A percentile compares a stretch with the other conserved stretches of the same genome.
Conservation (phyloP, 2,113 vertebrate genomes). For the Channa maculata region DNA sequence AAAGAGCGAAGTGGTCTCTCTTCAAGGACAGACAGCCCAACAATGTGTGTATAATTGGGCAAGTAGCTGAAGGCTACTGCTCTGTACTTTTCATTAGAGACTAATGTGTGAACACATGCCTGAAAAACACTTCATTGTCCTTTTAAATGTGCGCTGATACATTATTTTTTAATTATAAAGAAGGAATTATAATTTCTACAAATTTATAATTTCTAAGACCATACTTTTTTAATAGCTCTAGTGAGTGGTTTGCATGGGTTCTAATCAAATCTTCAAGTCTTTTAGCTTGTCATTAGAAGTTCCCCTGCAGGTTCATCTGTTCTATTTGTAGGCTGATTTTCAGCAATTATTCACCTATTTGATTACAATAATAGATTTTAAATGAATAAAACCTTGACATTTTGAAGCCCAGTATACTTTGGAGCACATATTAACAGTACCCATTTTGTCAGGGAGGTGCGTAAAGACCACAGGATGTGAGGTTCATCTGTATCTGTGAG, state of each 20-base stretch:
- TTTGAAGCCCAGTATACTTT: constrained; percentile 1
- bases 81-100: neutral
- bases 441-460: neutral
- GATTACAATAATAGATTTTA: constrained; percentile 10
- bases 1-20: no score
- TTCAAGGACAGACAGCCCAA: no score
- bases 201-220: neutral
- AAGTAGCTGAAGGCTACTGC: neutral
- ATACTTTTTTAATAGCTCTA: neutral
- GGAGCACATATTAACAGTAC: neutral
- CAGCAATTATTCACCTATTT: neutral
- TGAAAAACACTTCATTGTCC: neutral
- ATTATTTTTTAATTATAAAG: no score
- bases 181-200: neutral
- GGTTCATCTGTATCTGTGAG: constrained; percentile 31
- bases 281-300: neutral
- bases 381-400: constrained; percentile 9
- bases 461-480: neutral
- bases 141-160: neutral
- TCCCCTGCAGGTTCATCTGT: neutral
- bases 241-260: neutral
- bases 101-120: no score
- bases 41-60: no score
- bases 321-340: neutral
- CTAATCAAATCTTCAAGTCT: constrained; percentile 4